A percentile compares a stretch with the other conserved stretches of the same genome.
Evolutionary conservation across 2,888 invertebrate genomes (phyloP).

Genomic region (Danaus chrysippus): DNA sequence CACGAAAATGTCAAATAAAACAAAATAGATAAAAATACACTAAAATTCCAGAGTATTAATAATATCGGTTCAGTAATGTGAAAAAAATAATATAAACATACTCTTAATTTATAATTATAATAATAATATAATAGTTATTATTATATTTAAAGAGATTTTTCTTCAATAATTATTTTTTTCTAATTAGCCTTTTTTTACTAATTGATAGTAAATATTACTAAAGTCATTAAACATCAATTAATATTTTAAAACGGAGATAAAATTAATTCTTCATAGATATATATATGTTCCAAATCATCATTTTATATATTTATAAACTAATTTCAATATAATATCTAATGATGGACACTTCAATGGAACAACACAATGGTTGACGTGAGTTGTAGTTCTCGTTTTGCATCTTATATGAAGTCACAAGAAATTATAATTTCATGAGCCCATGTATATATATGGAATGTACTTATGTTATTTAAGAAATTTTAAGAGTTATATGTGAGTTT

Average conservation of each 20-base stretch:
- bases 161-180: neutral
- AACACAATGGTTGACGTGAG: neutral
- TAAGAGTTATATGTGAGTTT: neutral
- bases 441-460: neutral
- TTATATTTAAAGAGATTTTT: neutral
- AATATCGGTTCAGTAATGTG: too few species aligned
- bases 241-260: too few species aligned
- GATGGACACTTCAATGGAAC: conserved; percentile 1
- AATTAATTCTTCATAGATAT: neutral
- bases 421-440: conserved; percentile 3
- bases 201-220: too few species aligned
- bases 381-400: neutral
- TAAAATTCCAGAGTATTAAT: too few species aligned
- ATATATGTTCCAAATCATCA: neutral
- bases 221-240: too few species aligned
- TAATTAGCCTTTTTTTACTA: neutral
- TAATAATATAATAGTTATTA: too few species aligned
- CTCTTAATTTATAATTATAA: too few species aligned
- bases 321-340: neutral
- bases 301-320: neutral
- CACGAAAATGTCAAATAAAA: too few species aligned
- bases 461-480: neutral
- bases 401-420: neutral
- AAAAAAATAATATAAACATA: too few species aligned
- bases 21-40: too few species aligned